Base-by-base conservation (phyloP, 2,888 invertebrate genomes). In the Leptinotarsa peninsularis region DNA sequence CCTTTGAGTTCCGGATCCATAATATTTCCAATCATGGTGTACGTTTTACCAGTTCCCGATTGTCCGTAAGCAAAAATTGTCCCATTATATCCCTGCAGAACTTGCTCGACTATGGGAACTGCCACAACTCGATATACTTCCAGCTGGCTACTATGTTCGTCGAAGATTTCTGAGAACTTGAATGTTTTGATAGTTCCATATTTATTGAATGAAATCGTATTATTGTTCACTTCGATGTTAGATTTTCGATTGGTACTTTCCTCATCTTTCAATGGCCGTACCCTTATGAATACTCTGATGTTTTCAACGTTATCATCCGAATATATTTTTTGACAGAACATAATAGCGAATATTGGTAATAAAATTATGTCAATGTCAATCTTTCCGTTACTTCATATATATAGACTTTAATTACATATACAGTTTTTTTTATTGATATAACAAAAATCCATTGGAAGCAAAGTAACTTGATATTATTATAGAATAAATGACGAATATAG, bases 21-120 rank as follows among this genome's bases (percentile, higher is more conserved):
- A 78, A 95, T 91, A 72, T 94, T 92, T 0, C 98, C 98, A 0
- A 98, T 95, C 98, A 99, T 98, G 0, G 98, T 99, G 88, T 95
- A 98, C 0, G 98, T 99, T 89, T 99, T 99, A 5, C 98, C 98
- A 0, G 98, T 98, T 21, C 98, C 98, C 0, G 95, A 95, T 88
- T 95, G 95, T 0, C 95, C 95, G 83, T 95, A 95, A 0, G 95
- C 95, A 85, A 95, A 92, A 81, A 96, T 95, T 0, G 94, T 94
- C 79, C 98, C 98, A 89, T 98, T 98, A 89, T 97, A 98, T 0
- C 98, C 98, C 81, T 93, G 94, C 3, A 99, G 90, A 2, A 98
- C 97, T 87, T 96, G 96, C 77, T 98, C 96, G 4, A 99, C 96
- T 79, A 99, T 97, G 0, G 98, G 98, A 63, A 96, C 91, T 0